Percentiles rank a stretch among this genome's conserved stretches.
These are phyloP conservation scores for Tribolium castaneum DNA, from an alignment of 1,140 invertebrate genomes.

Conservation along the genomic window DNA sequence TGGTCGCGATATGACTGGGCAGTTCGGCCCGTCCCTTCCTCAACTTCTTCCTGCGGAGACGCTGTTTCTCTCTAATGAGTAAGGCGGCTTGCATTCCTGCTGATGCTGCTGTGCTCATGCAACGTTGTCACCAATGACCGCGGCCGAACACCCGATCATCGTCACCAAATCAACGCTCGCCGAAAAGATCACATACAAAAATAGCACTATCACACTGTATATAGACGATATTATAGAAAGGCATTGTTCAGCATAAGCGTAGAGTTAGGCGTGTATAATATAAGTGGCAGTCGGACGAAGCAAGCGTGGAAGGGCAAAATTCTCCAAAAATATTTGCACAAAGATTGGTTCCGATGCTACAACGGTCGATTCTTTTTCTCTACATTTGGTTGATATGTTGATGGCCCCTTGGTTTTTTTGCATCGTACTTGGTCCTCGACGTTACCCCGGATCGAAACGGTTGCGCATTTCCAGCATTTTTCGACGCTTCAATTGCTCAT, in stretches of 20 bases:
- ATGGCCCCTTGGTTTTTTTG: conserved; percentile 41
- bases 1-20: conserved; percentile 86
- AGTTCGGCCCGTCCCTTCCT: conserved; percentile 77
- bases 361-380: neutral
- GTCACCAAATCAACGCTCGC: neutral
- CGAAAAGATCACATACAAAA: conserved; percentile 21
- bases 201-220: conserved; percentile 22
- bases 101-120: conserved; percentile 68
- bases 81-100: conserved; percentile 89
- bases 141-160: conserved; percentile 12
- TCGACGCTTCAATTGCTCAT: neutral
- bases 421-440: neutral
- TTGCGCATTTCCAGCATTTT: conserved; percentile 42
- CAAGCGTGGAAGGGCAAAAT: conserved; percentile 29
- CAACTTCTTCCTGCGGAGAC: conserved; percentile 80
- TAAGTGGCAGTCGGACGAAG: conserved; percentile 26
- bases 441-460: conserved; percentile 51
- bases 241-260: conserved; percentile 32
- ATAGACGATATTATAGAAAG: conserved; percentile 19
- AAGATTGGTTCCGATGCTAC: conserved; percentile 9
- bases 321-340: conserved; percentile 15
- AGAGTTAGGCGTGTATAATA: conserved; percentile 26
- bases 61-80: conserved; percentile 88
- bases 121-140: conserved; percentile 40
- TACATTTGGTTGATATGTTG: conserved; percentile 25